Conservation (phyloP, 2,888 invertebrate genomes). For the Buathra laborator region DNA sequence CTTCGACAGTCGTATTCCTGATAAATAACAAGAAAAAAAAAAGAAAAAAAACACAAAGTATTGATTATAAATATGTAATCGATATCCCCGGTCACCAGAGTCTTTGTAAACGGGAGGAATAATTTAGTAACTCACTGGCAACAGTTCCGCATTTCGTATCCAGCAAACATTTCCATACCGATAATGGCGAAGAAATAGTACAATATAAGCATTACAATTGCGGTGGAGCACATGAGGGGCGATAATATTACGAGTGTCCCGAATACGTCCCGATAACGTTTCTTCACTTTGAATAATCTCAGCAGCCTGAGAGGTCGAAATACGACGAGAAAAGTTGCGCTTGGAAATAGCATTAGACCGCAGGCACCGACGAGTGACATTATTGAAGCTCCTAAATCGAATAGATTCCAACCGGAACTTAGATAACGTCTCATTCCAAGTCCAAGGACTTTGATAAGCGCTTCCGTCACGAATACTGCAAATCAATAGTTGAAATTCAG, state of each 20-base stretch:
- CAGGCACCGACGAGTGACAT: slow-evolving; percentile 90
- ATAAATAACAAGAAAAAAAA: slow-evolving; percentile 67
- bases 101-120: background rate
- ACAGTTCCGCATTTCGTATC: slow-evolving; percentile 91
- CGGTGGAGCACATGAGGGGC: slow-evolving; percentile 94
- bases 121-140: slow-evolving; percentile 89
- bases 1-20: slow-evolving; percentile 94
- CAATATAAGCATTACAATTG: slow-evolving; percentile 93
- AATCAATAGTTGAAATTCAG: slow-evolving; percentile 21
- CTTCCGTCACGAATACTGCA: slow-evolving; percentile 92
- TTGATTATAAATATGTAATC: background rate
- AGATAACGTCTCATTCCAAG: slow-evolving; percentile 91
- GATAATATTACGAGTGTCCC: slow-evolving; percentile 93
- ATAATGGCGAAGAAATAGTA: slow-evolving; percentile 96
- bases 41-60: slow-evolving; percentile 34
- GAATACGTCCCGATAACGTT: slow-evolving; percentile 93
- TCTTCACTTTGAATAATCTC: slow-evolving; percentile 92
- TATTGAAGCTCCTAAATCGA: slow-evolving; percentile 90
- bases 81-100: background rate
- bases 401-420: slow-evolving; percentile 94
- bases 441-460: slow-evolving; percentile 90
- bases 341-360: slow-evolving; percentile 89
- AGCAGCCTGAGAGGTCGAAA: slow-evolving; percentile 90
- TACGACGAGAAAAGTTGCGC: slow-evolving; percentile 90
- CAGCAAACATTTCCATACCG: slow-evolving; percentile 95